phyloP scores from a whole-genome alignment of 23 tunicate species.

The Halocynthia aurantium region DNA sequence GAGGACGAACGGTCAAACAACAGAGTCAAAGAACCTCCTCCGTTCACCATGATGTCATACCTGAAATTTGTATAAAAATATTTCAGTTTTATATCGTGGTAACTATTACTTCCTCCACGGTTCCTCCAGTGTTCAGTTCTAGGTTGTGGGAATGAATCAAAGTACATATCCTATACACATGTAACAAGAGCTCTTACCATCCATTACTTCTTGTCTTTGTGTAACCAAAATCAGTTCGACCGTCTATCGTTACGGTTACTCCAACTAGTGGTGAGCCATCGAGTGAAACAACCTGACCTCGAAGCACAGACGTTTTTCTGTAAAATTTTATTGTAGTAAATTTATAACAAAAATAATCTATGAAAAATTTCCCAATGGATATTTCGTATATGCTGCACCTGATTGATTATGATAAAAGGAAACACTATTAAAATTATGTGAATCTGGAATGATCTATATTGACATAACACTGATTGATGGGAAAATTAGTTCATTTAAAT shows the following conservation, averaged over 20 bases:
- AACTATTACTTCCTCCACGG: neutral
- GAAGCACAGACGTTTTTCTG: constrained; percentile 66
- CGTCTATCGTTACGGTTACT: constrained; percentile 40
- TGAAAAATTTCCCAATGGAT: too few species aligned
- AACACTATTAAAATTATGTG: too few species aligned
- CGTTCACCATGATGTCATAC: constrained; percentile 79
- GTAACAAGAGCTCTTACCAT: constrained; percentile 36
- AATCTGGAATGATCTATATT: too few species aligned
- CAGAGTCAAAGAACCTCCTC: constrained; percentile 67
- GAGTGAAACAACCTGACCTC: constrained; percentile 47
- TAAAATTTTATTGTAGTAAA: neutral
- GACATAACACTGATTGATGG: too few species aligned
- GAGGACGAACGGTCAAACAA: constrained; percentile 44
- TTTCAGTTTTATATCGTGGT: neutral
- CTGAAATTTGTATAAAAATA: constrained; percentile 7
- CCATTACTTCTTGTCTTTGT: constrained; percentile 68
- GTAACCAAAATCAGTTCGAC: constrained; percentile 37
- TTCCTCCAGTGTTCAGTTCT: neutral
- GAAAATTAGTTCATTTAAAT: too few species aligned
- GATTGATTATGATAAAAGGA: too few species aligned
- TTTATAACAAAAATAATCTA: too few species aligned
- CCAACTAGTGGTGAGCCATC: constrained; percentile 88
- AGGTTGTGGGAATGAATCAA: neutral
- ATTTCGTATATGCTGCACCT: too few species aligned
- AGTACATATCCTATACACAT: neutral